Percentiles rank a stretch among this genome's conserved stretches.
phyloP scores from a whole-genome alignment of 2,888 invertebrate species.

The Serripes groenlandicus region DNA sequence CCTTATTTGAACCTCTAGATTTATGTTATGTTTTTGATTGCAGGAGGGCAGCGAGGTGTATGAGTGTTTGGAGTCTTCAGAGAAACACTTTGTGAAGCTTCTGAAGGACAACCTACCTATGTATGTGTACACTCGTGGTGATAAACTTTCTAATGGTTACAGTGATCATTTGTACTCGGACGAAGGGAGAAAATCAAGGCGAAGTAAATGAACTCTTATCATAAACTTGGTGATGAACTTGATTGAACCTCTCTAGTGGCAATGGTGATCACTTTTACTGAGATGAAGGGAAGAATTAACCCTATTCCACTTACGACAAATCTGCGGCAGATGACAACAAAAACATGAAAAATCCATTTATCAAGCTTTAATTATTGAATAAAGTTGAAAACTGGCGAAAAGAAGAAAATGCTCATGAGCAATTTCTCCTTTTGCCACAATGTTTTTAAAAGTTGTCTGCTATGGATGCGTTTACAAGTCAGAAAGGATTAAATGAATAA shows the following conservation, averaged over 20 bases:
- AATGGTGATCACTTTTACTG: neutral
- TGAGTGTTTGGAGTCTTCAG: slow-evolving; percentile 76
- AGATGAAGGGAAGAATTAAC: too few relatives aligned
- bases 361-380: too few relatives aligned
- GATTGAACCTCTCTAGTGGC: neutral
- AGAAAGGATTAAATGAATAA: too few relatives aligned
- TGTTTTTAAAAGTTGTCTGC: neutral
- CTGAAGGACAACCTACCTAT: slow-evolving; percentile 76
- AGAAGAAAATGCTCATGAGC: slow-evolving; percentile 9
- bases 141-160: slow-evolving; percentile 57
- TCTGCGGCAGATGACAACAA: too few relatives aligned
- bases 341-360: too few relatives aligned
- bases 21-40: slow-evolving; percentile 27
- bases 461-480: neutral
- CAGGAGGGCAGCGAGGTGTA: slow-evolving; percentile 81
- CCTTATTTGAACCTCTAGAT: too few relatives aligned
- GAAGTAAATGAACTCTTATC: slow-evolving; percentile 55
- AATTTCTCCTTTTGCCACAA: slow-evolving; percentile 9
- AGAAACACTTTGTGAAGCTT: slow-evolving; percentile 77
- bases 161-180: slow-evolving; percentile 54
- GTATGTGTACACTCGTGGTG: slow-evolving; percentile 73
- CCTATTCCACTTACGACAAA: too few relatives aligned
- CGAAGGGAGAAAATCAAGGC: slow-evolving; percentile 58
- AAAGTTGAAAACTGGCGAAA: neutral
- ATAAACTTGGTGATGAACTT: neutral